A percentile compares a stretch with the other conserved stretches of the same genome.
Evolutionary conservation across 2,797 vertebrate species (phyloP).

Genomic region (Gadopsis marmoratus): DNA sequence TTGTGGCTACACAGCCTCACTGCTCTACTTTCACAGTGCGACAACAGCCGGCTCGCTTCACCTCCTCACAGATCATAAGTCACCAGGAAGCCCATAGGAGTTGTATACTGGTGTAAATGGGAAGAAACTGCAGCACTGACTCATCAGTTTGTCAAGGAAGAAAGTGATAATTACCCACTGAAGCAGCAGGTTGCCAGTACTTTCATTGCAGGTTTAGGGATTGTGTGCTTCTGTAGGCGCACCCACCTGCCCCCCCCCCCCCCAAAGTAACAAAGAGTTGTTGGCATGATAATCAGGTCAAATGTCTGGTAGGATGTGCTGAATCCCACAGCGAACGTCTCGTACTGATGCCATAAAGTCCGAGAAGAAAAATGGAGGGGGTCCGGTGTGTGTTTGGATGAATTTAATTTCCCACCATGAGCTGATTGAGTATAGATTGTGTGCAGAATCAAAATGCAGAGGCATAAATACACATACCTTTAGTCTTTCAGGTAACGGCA

Average conservation of each 20-base stretch:
- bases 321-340: conserved; percentile 31
- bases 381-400: conserved; percentile 8
- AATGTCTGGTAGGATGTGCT: conserved; percentile 24
- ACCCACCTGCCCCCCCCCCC: conserved; percentile 6
- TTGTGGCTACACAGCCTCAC: background rate
- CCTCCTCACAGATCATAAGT: conserved; percentile 37
- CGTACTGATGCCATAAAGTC: background rate
- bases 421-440: no score
- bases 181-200: conserved; percentile 6
- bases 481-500: conserved; percentile 18
- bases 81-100: conserved; percentile 14
- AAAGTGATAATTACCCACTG: conserved; percentile 15
- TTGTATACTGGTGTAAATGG: conserved; percentile 8
- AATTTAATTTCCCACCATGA: conserved; percentile 12
- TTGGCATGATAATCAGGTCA: conserved; percentile 22
- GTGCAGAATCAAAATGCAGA: conserved; percentile 16
- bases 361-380: background rate
- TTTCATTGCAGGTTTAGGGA: conserved; percentile 19
- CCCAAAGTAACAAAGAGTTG: background rate
- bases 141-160: conserved; percentile 31
- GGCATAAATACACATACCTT: conserved; percentile 3
- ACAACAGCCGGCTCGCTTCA: conserved; percentile 30
- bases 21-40: background rate
- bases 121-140: conserved; percentile 22
- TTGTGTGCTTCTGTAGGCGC: conserved; percentile 12